Base-by-base conservation (phyloP, 2,113 vertebrate species). In the Ciconia stormi region DNA sequence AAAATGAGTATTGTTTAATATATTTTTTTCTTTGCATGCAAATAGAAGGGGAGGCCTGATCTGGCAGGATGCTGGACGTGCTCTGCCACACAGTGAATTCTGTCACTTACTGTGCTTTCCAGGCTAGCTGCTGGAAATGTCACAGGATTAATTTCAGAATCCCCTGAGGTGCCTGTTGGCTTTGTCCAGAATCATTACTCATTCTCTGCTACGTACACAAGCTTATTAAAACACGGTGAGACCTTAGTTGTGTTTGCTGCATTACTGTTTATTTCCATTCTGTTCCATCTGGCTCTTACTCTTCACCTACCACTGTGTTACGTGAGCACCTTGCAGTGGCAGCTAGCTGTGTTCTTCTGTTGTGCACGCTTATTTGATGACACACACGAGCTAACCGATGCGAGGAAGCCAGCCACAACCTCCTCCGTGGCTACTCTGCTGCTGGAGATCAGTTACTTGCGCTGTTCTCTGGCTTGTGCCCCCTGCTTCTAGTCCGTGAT, bases 81-180 rank as follows among this genome's bases (percentile, higher is more conserved):
- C 32, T 92, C 36, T 89, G 87, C 91, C 55, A 55, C 83, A 84
- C 50, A 34, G 76, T 53, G 80, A 77, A 50, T 66, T 58, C 59
- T 94, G 80, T 74, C 63, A 16, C 46, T 85, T 82, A 21, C 80
- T 73, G 83, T 0, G 0, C 80, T 90, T 93, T 71, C 65, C 47
- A 74, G 87, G 46, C 63, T 90, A 61, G 86, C 59, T 94, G 91
- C 87, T 95, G 87, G 82, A 91, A 94, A 91, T 72, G 56, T 95
- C 81, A 72, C 36, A 47, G 89, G 73, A 85, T 93, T 95, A 71
- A 81, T 94, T 82, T 96, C 93, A 67, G 61, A 87, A 65, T 94
- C 77, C 87, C 56, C 56, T 36, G 82, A 94, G 78, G 44, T 96
- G 85, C 73, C 70, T 73, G 36, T 65, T 94, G 91, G 52, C 73